Percentiles rank a stretch among this genome's conserved stretches.
phyloP scores from a whole-genome alignment of 1,140 invertebrate species.

The Drosophila tsacasi region DNA sequence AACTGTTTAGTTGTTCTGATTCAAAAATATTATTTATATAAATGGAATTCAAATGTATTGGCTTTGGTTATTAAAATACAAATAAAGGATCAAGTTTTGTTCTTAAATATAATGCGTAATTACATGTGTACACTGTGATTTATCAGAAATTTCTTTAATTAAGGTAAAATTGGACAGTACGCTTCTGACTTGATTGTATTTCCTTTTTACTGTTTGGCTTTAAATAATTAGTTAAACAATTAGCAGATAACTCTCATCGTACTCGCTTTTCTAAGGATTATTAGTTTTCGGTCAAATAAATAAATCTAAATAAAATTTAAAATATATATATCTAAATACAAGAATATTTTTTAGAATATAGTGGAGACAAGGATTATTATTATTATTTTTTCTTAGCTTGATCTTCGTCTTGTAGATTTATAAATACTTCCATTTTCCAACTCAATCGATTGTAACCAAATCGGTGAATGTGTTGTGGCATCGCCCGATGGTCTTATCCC shows the following conservation, averaged over 20 bases:
- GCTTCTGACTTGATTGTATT: too few relatives aligned
- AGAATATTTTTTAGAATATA: too few relatives aligned
- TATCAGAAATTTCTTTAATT: not conserved
- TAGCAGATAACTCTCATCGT: too few relatives aligned
- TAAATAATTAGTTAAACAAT: not conserved
- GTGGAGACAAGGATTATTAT: not conserved
- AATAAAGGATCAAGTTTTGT: not conserved
- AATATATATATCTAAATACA: too few relatives aligned
- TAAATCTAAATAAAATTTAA: too few relatives aligned
- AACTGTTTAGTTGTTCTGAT: too few relatives aligned
- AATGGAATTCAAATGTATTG: too few relatives aligned
- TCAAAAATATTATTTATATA: too few relatives aligned
- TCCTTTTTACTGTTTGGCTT: not conserved
- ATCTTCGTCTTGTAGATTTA: not conserved
- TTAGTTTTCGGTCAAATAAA: too few relatives aligned
- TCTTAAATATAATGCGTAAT: not conserved
- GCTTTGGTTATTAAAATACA: not conserved
- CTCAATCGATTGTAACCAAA: slow-evolving; percentile 24
- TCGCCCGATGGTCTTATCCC: slow-evolving; percentile 34
- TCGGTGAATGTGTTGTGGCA: slow-evolving; percentile 27
- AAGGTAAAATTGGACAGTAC: not conserved
- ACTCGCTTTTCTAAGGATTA: too few relatives aligned
- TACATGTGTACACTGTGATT: not conserved
- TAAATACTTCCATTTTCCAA: slow-evolving; percentile 14
- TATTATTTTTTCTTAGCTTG: not conserved